Percentiles rank a stretch among this genome's conserved stretches.
These are phyloP conservation scores for Epizoanthus rinbou DNA, from an alignment of 92 coral and sea anemone genomes.

Conservation along the genomic window DNA sequence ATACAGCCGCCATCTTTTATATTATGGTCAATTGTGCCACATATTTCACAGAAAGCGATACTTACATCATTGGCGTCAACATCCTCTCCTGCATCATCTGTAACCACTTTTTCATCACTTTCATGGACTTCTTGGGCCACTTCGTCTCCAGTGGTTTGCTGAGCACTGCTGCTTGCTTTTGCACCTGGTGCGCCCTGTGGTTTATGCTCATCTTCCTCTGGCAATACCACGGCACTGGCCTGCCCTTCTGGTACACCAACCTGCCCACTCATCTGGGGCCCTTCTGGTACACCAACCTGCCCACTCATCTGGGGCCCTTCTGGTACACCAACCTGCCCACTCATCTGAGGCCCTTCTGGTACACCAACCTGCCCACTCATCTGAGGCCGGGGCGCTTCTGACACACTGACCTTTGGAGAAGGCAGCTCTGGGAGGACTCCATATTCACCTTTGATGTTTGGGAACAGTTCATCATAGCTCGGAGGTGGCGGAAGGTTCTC, in stretches of 20 bases:
- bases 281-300: no score
- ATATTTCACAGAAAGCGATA: background rate
- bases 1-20: no score
- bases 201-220: background rate
- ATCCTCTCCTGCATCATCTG: background rate
- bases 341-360: background rate
- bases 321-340: no score
- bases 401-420: constrained; percentile 45
- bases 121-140: background rate
- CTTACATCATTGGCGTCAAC: background rate
- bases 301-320: background rate
- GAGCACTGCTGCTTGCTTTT: background rate
- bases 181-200: background rate
- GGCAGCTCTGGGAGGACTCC: constrained; percentile 66
- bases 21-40: background rate
- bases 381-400: background rate
- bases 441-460: constrained; percentile 79
- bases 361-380: background rate
- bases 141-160: background rate
- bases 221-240: background rate
- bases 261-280: background rate
- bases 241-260: background rate
- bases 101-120: no score
- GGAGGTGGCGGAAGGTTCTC: constrained; percentile 79
- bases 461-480: constrained; percentile 80